Percentiles rank a stretch among this genome's conserved stretches.
These are phyloP conservation scores for Erpetoichthys calabaricus DNA, from an alignment of 2,797 vertebrate species.

Conservation along the genomic window DNA sequence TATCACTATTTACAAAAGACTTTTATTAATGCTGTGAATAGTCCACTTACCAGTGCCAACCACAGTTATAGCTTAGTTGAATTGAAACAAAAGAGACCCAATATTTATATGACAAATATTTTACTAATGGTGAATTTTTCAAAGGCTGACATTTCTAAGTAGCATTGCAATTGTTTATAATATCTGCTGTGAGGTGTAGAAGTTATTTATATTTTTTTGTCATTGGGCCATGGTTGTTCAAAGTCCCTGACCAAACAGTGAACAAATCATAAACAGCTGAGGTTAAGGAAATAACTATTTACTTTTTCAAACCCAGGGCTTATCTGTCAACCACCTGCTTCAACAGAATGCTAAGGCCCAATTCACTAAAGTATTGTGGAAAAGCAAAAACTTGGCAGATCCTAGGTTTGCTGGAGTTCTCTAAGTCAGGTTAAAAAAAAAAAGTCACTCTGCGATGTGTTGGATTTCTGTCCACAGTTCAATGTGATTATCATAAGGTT, in stretches of 20 bases:
- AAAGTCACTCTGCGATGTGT: too few relatives aligned
- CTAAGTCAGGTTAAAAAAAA: too few relatives aligned
- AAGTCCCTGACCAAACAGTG: background rate
- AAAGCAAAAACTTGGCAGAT: too few relatives aligned
- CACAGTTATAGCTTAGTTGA: slow-evolving; percentile 30
- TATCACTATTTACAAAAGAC: slow-evolving; percentile 3
- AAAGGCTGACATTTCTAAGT: slow-evolving; percentile 11
- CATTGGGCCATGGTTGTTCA: background rate
- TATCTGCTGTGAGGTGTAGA: slow-evolving; percentile 2
- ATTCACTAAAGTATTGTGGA: too few relatives aligned
- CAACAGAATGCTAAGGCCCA: too few relatives aligned
- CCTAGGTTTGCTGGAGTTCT: too few relatives aligned
- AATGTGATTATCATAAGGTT: too few relatives aligned
- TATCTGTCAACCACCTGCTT: too few relatives aligned
- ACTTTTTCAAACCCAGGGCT: background rate
- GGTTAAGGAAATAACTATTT: slow-evolving; percentile 1
- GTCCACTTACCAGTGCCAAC: slow-evolving; percentile 23
- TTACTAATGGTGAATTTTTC: slow-evolving; percentile 24
- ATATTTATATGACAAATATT: slow-evolving; percentile 32
- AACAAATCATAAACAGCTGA: background rate
- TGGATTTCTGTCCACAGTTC: too few relatives aligned
- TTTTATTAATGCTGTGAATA: slow-evolving; percentile 13
- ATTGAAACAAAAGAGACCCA: slow-evolving; percentile 23
- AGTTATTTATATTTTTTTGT: background rate
- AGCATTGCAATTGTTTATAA: slow-evolving; percentile 12